Base-by-base conservation (phyloP, 1,140 invertebrate genomes). In the Brachystomella parvula region DNA sequence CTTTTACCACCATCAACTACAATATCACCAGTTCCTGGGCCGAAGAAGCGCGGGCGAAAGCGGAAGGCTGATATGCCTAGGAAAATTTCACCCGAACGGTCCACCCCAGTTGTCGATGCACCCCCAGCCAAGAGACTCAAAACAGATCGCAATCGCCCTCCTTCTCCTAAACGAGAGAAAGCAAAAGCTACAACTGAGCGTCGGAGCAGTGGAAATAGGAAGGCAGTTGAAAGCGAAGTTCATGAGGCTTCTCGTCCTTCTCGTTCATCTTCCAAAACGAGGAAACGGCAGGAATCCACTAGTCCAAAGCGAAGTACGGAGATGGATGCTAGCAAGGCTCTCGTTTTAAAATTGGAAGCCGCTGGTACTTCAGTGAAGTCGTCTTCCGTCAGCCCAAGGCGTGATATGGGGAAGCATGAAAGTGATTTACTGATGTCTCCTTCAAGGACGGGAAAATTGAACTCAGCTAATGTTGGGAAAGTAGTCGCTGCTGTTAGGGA, bases 401-500 rank as follows among this genome's bases (percentile, higher is more conserved):
- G n/a, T n/a, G n/a, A n/a, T n/a, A n/a, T n/a, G n/a, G n/a, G n/a
- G n/a, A n/a, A n/a, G n/a, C n/a, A n/a, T n/a, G n/a, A n/a, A n/a
- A n/a, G n/a, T n/a, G 15, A 15, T 15, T 21, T 47, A 47, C 15
- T 47, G 44, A 15, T 15, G 44, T 47, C 21, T 21, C 44, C 44
- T 47, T 21, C 15, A 47, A 47, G 44, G 21, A 47, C 44, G 21
- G 44, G 44, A 6, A 70, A 67, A 57, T 47, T 72, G 58, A 65
- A 29, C 26, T 31, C 68, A 24, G 47, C 64, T 26, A 66, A 73
- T 58, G 69, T 61, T 19, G 66, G 62, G 21, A 73, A 70, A 65
- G 68, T 70, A 17, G 71, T 68, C 0, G 66, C 67, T 30, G 29
- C 70, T 1, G 66, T 73, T 2, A 73, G 66, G 59, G 71, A 73